These are phyloP conservation scores for Microcebus lehilahytsara DNA, from an alignment of 2,113 vertebrate species.

Conservation along the genomic window DNA sequence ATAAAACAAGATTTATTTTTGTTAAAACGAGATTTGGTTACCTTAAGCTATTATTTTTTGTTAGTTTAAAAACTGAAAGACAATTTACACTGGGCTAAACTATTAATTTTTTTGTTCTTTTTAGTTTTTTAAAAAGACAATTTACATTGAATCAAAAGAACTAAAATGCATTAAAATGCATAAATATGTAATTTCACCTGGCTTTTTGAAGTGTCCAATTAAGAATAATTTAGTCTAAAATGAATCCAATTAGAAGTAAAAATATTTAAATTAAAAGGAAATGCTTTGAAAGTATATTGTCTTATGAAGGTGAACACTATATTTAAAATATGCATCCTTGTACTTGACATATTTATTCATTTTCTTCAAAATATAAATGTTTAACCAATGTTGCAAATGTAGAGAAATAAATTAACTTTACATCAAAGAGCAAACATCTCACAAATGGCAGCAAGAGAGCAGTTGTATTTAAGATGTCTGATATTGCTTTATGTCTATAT, in stretches of 20 bases:
- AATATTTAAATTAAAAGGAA: slow-evolving; percentile 54
- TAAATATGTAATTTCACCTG: slow-evolving; percentile 51
- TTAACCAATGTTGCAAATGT: slow-evolving; percentile 46
- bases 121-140: slow-evolving; percentile 51
- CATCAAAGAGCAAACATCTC: slow-evolving; percentile 52
- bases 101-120: slow-evolving; percentile 20
- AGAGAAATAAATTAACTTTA: slow-evolving; percentile 53
- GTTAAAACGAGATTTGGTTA: slow-evolving; percentile 47
- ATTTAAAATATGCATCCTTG: slow-evolving; percentile 55
- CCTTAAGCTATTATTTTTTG: slow-evolving; percentile 35
- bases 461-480: slow-evolving; percentile 63
- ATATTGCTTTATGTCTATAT: slow-evolving; percentile 55
- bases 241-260: neutral
- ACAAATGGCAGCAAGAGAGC: slow-evolving; percentile 54
- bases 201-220: slow-evolving; percentile 41
- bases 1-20: slow-evolving; percentile 38
- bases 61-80: slow-evolving; percentile 19
- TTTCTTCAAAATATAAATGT: slow-evolving; percentile 50
- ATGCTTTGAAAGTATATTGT: slow-evolving; percentile 64
- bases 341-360: slow-evolving; percentile 47
- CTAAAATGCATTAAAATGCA: slow-evolving; percentile 55
- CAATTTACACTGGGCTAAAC: slow-evolving; percentile 50
- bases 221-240: slow-evolving; percentile 53
- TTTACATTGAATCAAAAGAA: slow-evolving; percentile 59
- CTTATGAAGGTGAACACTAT: slow-evolving; percentile 1